Evolutionary conservation across 2,113 vertebrate species (phyloP), one percentile per base, ranked within the genome.

Genomic region (Limanda limanda): DNA sequence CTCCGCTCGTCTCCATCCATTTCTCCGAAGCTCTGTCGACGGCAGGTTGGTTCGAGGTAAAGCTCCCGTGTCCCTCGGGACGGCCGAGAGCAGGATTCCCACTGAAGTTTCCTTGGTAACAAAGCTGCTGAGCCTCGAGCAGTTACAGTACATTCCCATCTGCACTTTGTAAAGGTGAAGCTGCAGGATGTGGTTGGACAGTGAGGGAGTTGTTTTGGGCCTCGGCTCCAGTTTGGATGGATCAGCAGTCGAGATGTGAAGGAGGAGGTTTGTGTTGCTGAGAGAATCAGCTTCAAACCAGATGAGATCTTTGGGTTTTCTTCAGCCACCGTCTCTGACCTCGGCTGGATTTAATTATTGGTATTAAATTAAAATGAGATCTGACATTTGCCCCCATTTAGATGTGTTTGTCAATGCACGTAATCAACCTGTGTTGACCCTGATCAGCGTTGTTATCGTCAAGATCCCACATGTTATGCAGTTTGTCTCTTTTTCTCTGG

Each of bases 141-240:
- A 88, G 78, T 79, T 76, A 78, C 67, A 83, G 61, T 80, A 81
- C 73, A 77, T 76, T 89, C 85, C 87, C 84, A 79, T 89, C 86
- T 90, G 84, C 81, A 89, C 90, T 88, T 83, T 79, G 88, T 76
- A 80, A 75, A 71, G 86, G 74, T 83, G 86, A 82, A 86, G 74
- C 61, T 82, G 55, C 62, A 79, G 85, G 87, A 91, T 92, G 90
- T 81, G 79, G 75, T 68, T 71, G 70, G 91, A 93, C 93, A 92
- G 91, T 35, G 24, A n/a, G 66, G 85, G 78, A 87, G 73, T 66
- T 84, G 31, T 65, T 88, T n/a, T 31, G 85, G 90, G 77, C 77
- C 47, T 17, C 0, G 57, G 71, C 58, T n/a, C n/a, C 25, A 25
- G 25, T 89, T 92, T 84, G 92, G 89, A 93, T 82, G 91, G 82